Percentiles rank a stretch among this genome's conserved stretches.
phyloP scores from a whole-genome alignment of 2,113 vertebrate genomes.

The Pteropus alecto region DNA sequence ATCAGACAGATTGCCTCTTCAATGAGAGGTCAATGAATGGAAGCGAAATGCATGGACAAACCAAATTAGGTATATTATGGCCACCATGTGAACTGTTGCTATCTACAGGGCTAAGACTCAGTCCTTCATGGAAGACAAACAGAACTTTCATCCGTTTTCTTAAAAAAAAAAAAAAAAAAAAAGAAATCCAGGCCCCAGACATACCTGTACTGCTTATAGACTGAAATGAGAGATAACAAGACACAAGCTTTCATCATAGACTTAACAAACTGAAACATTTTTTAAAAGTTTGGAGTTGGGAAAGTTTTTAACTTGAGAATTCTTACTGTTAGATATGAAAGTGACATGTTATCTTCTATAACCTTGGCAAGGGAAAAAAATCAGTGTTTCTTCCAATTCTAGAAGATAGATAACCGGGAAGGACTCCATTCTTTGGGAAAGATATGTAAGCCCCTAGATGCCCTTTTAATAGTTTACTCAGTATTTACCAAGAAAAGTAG shows the following conservation, averaged over 20 bases:
- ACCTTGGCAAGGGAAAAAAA: neutral
- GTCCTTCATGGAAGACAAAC: neutral
- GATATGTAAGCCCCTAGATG: neutral
- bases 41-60: neutral
- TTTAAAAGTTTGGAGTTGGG: neutral
- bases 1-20: neutral
- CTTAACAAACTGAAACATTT: neutral
- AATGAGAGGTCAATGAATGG: neutral
- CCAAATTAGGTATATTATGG: neutral
- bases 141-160: neutral
- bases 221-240: neutral
- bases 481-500: slow-evolving; percentile 22
- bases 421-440: neutral
- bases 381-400: neutral
- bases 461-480: neutral
- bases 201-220: neutral
- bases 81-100: neutral
- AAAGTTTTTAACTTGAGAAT: neutral
- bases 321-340: neutral
- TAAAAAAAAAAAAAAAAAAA: neutral
- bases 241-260: neutral
- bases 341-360: neutral
- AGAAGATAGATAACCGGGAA: neutral
- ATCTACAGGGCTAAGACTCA: neutral
- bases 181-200: neutral